Conservation (phyloP, 2,113 vertebrate species). For the Ploceus nigricollis region DNA sequence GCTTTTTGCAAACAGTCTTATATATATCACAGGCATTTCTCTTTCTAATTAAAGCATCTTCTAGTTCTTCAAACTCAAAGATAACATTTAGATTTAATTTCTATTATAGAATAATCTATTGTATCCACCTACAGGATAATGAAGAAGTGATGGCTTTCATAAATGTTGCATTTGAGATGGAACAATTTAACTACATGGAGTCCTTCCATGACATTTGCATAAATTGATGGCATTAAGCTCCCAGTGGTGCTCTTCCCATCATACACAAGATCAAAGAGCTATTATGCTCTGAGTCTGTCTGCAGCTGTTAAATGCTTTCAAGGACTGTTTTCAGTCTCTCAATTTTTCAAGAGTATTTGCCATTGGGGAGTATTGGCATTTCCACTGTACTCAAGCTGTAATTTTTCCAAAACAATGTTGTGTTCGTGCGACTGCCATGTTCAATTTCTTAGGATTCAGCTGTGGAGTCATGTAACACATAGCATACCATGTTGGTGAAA, state of each 20-base stretch:
- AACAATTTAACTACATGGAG: background rate
- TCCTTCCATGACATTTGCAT: slow-evolving; percentile 6
- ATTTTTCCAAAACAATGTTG: background rate
- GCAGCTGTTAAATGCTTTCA: background rate
- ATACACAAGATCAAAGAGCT: slow-evolving; percentile 27
- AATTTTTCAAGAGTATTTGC: background rate
- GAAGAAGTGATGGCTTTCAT: slow-evolving; percentile 2
- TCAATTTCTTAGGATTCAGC: background rate
- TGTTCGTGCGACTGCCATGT: background rate
- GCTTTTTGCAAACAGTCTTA: background rate
- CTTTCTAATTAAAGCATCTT: background rate
- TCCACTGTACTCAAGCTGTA: background rate
- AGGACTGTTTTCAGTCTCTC: background rate
- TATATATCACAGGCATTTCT: background rate
- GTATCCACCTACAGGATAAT: background rate
- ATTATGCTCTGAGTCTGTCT: slow-evolving; percentile 13
- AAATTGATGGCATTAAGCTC: slow-evolving; percentile 33
- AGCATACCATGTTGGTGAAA: background rate
- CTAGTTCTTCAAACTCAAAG: background rate
- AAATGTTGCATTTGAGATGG: background rate
- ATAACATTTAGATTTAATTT: slow-evolving; percentile 2
- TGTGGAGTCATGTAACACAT: background rate
- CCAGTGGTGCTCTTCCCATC: background rate
- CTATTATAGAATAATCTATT: background rate
- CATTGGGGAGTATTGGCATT: background rate